A percentile compares a stretch with the other conserved stretches of the same genome.
Conservation (phyloP, 2,888 invertebrate species). For the Tipula helvola region DNA sequence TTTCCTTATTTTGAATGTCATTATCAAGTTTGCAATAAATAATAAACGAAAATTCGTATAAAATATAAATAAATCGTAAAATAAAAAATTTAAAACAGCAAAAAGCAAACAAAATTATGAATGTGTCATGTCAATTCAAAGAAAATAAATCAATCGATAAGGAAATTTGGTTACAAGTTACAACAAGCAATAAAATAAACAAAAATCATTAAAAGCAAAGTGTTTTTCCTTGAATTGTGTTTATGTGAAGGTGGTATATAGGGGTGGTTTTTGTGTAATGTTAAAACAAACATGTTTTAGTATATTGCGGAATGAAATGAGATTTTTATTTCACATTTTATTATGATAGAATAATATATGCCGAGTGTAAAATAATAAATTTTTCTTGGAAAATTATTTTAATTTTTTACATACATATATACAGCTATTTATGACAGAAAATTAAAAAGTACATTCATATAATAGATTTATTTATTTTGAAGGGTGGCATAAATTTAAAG, state of each 20-base stretch:
- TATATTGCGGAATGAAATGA: background rate
- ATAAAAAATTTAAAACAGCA: background rate
- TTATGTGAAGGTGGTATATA: background rate
- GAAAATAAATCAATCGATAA: background rate
- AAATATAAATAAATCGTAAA: background rate
- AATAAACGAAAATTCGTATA: background rate
- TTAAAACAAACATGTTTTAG: background rate
- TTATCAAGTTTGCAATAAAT: background rate
- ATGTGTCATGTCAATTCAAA: background rate
- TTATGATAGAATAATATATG: background rate
- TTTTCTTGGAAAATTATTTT: background rate
- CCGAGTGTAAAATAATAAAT: background rate
- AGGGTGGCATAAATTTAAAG: background rate
- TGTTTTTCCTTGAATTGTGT: background rate
- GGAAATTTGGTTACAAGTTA: background rate
- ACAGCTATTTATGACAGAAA: background rate
- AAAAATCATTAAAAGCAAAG: background rate
- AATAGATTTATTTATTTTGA: background rate
- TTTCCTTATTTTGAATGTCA: background rate
- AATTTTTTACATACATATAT: background rate
- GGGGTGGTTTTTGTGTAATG: background rate
- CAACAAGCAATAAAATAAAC: no score
- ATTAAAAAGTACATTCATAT: background rate
- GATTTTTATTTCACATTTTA: background rate
- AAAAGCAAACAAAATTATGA: background rate